Base-by-base conservation (phyloP, 2,797 vertebrate species). In the Gobio occitaniae region DNA sequence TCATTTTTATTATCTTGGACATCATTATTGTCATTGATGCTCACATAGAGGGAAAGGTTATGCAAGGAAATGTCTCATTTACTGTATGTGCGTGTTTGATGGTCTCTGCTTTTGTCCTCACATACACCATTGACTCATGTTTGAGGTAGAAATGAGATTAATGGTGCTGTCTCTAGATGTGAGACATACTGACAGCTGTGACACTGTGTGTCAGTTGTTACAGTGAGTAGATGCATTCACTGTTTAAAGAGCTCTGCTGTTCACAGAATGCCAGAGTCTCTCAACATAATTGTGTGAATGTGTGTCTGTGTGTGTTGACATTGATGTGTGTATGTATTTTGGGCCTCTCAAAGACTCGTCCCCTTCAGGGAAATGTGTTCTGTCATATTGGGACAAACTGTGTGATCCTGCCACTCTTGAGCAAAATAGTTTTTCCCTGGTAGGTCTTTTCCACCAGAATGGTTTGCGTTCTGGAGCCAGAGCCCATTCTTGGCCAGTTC, bases 181-280 rank as follows among this genome's bases (percentile, higher is more conserved):
- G 61, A 79, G 44, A 50, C 44, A 21, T 32, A 50, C 77, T 78
- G 59, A 65, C 77, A 79, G 77, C 44, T 79, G 44, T 79, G 77
- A 79, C 61, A 21, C 77, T 21, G 17, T 66, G 16, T 78, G 44
- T 21, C 77, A 66, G 59, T 65, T 25, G 61, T 50, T 79, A 66
- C 3, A 50, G 11, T 25, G 76, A 25, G 76, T 61, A 44, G 38
- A 59, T 78, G 76, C 54, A 61, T 78, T 79, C 61, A 65, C 56
- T 71, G 44, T 50, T 70, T 84, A 84, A 79, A 71, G 52, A 71
- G 76, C 41, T 52, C 44, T 78, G 16, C 75, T 84, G 63, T 85
- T 79, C 70, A 80, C 54, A 80, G 52, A 59, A 63, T 69, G 76
- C 68, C 68, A 71, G 63, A 78, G 41, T n/a, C 76, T 84, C 77